Evolutionary conservation across 2,113 vertebrate genomes (phyloP), one percentile per base, ranked within the genome.

Genomic region (Hiodon tergisus): DNA sequence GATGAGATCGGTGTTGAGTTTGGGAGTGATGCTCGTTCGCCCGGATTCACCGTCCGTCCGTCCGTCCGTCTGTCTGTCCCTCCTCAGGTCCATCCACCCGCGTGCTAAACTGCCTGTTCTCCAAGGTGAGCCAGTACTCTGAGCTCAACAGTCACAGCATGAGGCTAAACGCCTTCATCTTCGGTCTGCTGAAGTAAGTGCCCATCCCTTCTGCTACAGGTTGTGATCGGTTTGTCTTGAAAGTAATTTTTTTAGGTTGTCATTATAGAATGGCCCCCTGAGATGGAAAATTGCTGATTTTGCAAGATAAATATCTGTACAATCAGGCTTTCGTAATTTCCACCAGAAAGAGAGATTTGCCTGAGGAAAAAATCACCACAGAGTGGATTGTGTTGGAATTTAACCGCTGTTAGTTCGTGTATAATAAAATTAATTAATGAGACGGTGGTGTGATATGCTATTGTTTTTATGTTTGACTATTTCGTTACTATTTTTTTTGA

Each of bases 131-230:
- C 89, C 94, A 98, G 79, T 96, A 89, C 84, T 90, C 92, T 0
- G 97, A 99, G 87, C 92, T 99, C 81, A 96, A 89, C 68, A 97
- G 88, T 78, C 93, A 95, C 83, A 92, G 83, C 79, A 97, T 98
- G 95, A 93, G 97, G 78, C 94, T 98, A 84, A 95, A 99, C 0
- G 94, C 97, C 2, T 99, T 99, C 90, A 91, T 98, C 89, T 94
- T 99, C 0, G 96, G 96, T 69, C 93, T 99, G 54, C 95, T 99
- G 81, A 99, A 99, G 97, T 99, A 83, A 95, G 97, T 83, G 17
- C 0, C 2, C 0, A 13, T 16, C 17, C 5, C 46, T 68, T 54
- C 11, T 11, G 11, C 55, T 57, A 31, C 31, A 31, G 2, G 31
- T 31, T 31, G 31, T 31, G 31, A 31, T 31, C 31, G 31, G 31